Percentiles rank a stretch among this genome's conserved stretches.
phyloP scores from a whole-genome alignment of 2,797 vertebrate genomes.

The Argyrosomus regius region DNA sequence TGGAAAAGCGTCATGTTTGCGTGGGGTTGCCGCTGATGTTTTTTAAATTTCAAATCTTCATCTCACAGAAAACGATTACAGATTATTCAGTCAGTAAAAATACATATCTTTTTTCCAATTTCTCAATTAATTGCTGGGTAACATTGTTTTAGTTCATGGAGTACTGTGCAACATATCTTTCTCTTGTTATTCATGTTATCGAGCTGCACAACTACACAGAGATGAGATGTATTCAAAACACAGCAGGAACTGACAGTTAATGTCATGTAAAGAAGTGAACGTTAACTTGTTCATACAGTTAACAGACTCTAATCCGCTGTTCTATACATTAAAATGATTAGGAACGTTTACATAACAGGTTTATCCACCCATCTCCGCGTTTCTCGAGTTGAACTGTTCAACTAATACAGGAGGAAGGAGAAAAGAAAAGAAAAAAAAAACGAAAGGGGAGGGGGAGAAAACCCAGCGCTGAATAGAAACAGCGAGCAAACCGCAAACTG shows the following conservation, averaged over 20 bases:
- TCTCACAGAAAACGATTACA: background rate
- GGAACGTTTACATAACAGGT: conserved; percentile 20
- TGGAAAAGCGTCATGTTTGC: background rate
- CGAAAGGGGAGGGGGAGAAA: background rate
- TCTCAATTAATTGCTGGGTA: background rate
- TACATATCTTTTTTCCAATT: background rate
- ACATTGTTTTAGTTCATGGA: background rate
- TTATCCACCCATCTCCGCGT: conserved; percentile 3
- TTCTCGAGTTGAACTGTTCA: conserved; percentile 29
- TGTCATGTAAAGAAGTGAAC: background rate
- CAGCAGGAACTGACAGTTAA: background rate
- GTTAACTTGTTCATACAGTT: background rate
- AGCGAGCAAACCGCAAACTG: conserved; percentile 36
- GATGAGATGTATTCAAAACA: background rate
- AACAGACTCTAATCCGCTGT: background rate
- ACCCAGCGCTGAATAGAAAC: conserved; percentile 22
- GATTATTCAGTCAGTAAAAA: conserved; percentile 14
- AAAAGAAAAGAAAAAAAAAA: background rate
- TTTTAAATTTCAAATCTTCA: background rate
- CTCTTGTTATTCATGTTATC: background rate
- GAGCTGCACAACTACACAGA: too few relatives aligned
- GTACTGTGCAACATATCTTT: background rate
- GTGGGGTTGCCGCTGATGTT: background rate
- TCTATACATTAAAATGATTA: background rate
- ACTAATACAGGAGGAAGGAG: conserved; percentile 29